Evolutionary conservation across 35 echinoderm and acorn worm species (phyloP), one percentile per base, ranked within the genome.

Genomic region (Eucidaris tribuloides): DNA sequence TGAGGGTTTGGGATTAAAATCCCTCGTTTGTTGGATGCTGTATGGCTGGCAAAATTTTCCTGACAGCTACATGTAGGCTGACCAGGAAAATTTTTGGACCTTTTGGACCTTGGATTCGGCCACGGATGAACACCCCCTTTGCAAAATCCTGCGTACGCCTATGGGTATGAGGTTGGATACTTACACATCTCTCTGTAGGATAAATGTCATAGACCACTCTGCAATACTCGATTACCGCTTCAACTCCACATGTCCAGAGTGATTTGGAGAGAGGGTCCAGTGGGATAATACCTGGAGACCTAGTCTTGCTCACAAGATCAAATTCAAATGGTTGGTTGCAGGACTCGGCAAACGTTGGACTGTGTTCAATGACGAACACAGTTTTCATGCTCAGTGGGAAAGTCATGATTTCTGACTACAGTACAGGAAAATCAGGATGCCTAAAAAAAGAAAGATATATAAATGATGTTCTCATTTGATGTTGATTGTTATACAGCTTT

Each of bases 141-240:
- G n/a, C n/a, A n/a, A n/a, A n/a, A n/a, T n/a, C n/a, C n/a, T n/a
- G n/a, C n/a, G n/a, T n/a, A n/a, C n/a, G n/a, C n/a, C n/a, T n/a
- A n/a, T 13, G n/a, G 9, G 49, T n/a, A 0, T 81, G 5, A 59
- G 28, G 50, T 35, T 27, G 15, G n/a, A 80, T 17, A 86, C 94
- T 86, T 84, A 99, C 96, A 85, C 86, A 58, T 81, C 86, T 89
- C 23, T 83, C 85, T 37, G 61, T 45, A 58, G 96, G 86, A 33
- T 90, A 99, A 58, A 99, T 90, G 35, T 99, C 96, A 81, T 80
- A 99, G 5, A 99, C 96, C 43, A 99, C 93, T 29, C 96, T 62
- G 71, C 90, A 93, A 22, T 93, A 99, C 71, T 99, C 96, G 52
- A 99, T 65, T 20, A 90, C 76, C 9, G 86, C 87, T 45, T 99